Evolutionary conservation across 2,888 invertebrate species (phyloP).

Genomic region (Andrena hattorfiana): DNA sequence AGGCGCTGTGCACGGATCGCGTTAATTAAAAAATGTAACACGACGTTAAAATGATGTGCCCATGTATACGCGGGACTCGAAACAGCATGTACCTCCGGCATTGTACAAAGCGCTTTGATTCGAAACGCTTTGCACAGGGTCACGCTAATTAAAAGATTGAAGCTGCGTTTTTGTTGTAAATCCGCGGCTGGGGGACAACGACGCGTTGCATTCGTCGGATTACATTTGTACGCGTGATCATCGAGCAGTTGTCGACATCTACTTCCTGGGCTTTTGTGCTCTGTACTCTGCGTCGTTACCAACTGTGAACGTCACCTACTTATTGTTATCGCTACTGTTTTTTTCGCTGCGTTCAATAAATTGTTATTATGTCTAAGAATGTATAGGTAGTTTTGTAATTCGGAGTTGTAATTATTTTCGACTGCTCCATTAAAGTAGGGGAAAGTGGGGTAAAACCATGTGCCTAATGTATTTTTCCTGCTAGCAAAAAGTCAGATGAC

Average conservation of each 20-base stretch:
- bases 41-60: slow-evolving; percentile 32
- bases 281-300: too few species aligned
- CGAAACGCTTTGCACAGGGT: slow-evolving; percentile 16
- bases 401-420: too few species aligned
- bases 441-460: too few species aligned
- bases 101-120: slow-evolving; percentile 30
- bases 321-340: too few species aligned
- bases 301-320: too few species aligned
- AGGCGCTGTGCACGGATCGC: slow-evolving; percentile 9
- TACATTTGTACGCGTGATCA: not conserved
- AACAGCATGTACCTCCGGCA: slow-evolving; percentile 13
- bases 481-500: too few species aligned
- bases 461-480: too few species aligned
- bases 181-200: not conserved
- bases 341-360: too few species aligned
- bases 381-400: too few species aligned
- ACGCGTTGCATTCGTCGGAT: slow-evolving; percentile 1
- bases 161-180: slow-evolving; percentile 24
- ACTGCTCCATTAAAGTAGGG: too few species aligned
- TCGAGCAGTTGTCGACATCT: not conserved
- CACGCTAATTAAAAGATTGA: slow-evolving; percentile 49
- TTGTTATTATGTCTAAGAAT: too few species aligned
- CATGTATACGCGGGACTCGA: slow-evolving; percentile 39
- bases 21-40: slow-evolving; percentile 51
- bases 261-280: too few species aligned